phyloP scores from a whole-genome alignment of 2,113 vertebrate species.

The Vidua macroura region DNA sequence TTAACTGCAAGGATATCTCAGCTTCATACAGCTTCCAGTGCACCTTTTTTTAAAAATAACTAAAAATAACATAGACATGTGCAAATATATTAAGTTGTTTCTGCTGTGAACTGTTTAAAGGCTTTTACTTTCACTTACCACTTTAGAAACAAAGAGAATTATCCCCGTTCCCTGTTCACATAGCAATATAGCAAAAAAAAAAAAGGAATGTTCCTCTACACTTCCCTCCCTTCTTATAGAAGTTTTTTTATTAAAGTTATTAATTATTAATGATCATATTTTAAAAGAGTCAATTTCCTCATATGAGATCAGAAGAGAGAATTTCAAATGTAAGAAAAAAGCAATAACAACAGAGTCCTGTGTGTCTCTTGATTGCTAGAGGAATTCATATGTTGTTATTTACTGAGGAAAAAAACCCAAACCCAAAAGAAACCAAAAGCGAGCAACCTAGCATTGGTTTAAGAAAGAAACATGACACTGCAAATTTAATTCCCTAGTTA shows the following conservation, averaged over 20 bases:
- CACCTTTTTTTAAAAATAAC: neutral
- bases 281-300: neutral
- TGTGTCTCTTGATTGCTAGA: neutral
- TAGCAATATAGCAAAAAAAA: neutral
- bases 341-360: neutral
- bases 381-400: neutral
- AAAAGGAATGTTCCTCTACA: neutral
- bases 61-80: neutral
- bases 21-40: rapidly evolving
- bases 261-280: neutral
- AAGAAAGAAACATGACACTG: neutral
- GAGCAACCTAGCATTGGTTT: neutral
- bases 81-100: neutral
- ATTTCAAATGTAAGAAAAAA: neutral
- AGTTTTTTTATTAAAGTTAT: neutral
- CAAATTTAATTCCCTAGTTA: neutral
- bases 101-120: neutral
- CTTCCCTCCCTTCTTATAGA: neutral
- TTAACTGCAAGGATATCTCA: neutral
- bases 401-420: neutral
- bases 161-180: neutral
- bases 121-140: neutral
- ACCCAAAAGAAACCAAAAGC: neutral
- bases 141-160: neutral
- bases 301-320: neutral